Conservation (phyloP, 2,888 invertebrate species). For the Troides oblongomaculatus region DNA sequence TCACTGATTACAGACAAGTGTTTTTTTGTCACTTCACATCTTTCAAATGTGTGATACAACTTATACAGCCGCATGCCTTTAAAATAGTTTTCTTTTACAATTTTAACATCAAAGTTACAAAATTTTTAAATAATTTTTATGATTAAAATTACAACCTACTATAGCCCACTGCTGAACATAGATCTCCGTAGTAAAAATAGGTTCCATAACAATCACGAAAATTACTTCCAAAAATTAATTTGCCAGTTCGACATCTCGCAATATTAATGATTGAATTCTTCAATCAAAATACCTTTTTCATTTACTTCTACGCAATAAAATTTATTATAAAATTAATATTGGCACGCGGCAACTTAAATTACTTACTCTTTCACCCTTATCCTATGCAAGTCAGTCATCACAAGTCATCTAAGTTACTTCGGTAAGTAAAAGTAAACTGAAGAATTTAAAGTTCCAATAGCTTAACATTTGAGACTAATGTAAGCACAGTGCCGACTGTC, state of each 20-base stretch:
- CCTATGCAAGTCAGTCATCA: conserved; percentile 70
- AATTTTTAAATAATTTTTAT: conserved; percentile 18
- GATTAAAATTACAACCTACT: too few relatives aligned
- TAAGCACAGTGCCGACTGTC: conserved; percentile 68
- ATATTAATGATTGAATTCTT: not conserved
- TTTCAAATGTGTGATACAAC: conserved; percentile 26
- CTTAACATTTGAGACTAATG: conserved; percentile 72
- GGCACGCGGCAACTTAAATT: conserved; percentile 64
- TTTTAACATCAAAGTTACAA: conserved; percentile 28
- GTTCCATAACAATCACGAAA: not conserved
- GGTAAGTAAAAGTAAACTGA: conserved; percentile 55
- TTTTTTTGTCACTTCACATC: conserved; percentile 18
- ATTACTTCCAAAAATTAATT: not conserved
- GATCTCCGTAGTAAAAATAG: too few relatives aligned
- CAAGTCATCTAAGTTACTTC: conserved; percentile 51
- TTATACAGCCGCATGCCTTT: conserved; percentile 41
- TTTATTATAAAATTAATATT: conserved; percentile 45
- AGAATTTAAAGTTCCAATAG: conserved; percentile 53
- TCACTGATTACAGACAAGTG: conserved; percentile 3
- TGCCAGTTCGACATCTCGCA: not conserved
- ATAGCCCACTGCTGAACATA: too few relatives aligned
- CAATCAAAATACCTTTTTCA: not conserved
- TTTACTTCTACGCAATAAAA: conserved; percentile 18
- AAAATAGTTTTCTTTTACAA: conserved; percentile 36
- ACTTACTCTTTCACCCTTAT: conserved; percentile 49